phyloP scores from a whole-genome alignment of 2,113 vertebrate genomes.

The Leucopsar rothschildi region DNA sequence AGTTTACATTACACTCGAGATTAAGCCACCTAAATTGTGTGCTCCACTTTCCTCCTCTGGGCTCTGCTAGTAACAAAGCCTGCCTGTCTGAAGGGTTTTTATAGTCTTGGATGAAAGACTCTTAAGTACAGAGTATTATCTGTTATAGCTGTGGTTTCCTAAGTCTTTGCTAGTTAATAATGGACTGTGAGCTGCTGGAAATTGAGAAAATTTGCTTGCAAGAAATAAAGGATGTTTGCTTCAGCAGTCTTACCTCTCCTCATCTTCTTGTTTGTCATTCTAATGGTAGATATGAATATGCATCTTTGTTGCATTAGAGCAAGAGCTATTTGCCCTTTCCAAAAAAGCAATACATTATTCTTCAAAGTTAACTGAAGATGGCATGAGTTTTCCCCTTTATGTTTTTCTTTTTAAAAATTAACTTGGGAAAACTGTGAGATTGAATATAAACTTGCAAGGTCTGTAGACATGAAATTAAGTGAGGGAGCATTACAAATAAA shows the following conservation, averaged over 20 bases:
- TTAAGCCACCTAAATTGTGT: not conserved
- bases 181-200: not conserved
- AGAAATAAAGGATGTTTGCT: not conserved
- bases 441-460: not conserved
- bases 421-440: not conserved
- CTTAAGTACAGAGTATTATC: not conserved
- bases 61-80: not conserved
- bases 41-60: not conserved
- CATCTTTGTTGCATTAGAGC: not conserved
- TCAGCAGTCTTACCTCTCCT: not conserved
- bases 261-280: not conserved
- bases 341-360: not conserved
- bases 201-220: conserved; percentile 5
- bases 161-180: not conserved
- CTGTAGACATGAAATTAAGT: not conserved
- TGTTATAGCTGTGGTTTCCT: not conserved
- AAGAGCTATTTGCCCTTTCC: not conserved
- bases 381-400: not conserved
- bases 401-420: not conserved
- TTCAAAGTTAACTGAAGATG: not conserved
- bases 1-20: not conserved
- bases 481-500: not conserved
- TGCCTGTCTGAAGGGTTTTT: not conserved
- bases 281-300: not conserved
- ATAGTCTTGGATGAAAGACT: not conserved